phyloP scores from a whole-genome alignment of 2,113 vertebrate species.

The Centropristis striata region DNA sequence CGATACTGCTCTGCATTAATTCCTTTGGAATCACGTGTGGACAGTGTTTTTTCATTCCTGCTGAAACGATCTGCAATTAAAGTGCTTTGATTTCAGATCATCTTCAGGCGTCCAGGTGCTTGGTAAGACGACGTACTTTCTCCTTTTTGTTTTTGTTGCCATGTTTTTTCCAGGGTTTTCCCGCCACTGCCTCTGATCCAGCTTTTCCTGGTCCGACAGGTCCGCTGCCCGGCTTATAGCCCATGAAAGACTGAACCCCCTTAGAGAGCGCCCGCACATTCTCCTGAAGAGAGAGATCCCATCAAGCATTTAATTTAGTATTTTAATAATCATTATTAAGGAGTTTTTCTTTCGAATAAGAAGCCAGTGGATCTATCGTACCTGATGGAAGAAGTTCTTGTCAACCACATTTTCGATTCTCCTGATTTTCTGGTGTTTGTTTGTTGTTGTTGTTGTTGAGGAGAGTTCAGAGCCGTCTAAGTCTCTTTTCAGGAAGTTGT shows the following conservation, averaged over 20 bases:
- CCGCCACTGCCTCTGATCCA: conserved; percentile 54
- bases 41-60: background rate
- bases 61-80: conserved; percentile 30
- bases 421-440: conserved; percentile 81
- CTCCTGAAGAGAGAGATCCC: conserved; percentile 84
- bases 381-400: conserved; percentile 95
- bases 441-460: conserved; percentile 25
- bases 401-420: conserved; percentile 95
- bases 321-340: background rate
- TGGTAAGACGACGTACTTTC: conserved; percentile 92
- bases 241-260: conserved; percentile 92
- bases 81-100: conserved; percentile 3
- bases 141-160: conserved; percentile 97
- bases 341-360: background rate
- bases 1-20: conserved; percentile 19
- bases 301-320: background rate
- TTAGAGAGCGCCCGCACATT: conserved; percentile 92
- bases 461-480: conserved; percentile 1
- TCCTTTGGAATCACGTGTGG: conserved; percentile 42
- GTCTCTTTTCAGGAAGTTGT: conserved; percentile 53
- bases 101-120: conserved; percentile 92
- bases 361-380: conserved; percentile 55
- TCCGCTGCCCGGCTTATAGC: conserved; percentile 88
- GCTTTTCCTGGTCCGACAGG: conserved; percentile 56
- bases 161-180: conserved; percentile 98